Conservation (phyloP, 2,113 vertebrate genomes). For the Sisor rabdophorus region DNA sequence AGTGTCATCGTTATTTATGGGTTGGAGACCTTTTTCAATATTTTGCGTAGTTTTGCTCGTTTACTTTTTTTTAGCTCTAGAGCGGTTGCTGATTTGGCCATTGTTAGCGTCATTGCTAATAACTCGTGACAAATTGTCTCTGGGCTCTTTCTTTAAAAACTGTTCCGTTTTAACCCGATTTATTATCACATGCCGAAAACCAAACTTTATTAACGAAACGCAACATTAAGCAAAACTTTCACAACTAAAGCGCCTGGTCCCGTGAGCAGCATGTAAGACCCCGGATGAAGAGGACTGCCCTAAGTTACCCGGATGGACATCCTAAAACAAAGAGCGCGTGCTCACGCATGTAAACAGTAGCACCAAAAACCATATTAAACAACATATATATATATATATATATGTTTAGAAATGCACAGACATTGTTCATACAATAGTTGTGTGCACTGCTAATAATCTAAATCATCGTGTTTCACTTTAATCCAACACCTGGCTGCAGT, state of each 20-base stretch:
- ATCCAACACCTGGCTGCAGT: neutral
- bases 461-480: neutral
- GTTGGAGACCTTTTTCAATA: neutral
- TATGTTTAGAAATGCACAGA: too few relatives aligned
- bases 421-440: too few relatives aligned
- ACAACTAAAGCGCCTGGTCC: neutral
- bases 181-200: neutral
- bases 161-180: neutral
- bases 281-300: neutral
- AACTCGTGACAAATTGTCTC: too few relatives aligned
- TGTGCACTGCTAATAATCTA: neutral
- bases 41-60: too few relatives aligned
- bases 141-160: too few relatives aligned
- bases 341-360: slow-evolving; percentile 8
- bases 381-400: too few relatives aligned
- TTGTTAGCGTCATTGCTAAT: slow-evolving; percentile 6
- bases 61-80: neutral
- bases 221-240: too few relatives aligned
- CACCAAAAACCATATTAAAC: too few relatives aligned
- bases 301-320: slow-evolving; percentile 66
- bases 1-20: neutral
- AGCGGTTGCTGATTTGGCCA: neutral
- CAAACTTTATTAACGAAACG: neutral
- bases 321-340: slow-evolving; percentile 62
- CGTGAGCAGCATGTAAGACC: neutral